Evolutionary conservation across 2,888 invertebrate species (phyloP).

Genomic region (Trissolcus brochymenae): DNA sequence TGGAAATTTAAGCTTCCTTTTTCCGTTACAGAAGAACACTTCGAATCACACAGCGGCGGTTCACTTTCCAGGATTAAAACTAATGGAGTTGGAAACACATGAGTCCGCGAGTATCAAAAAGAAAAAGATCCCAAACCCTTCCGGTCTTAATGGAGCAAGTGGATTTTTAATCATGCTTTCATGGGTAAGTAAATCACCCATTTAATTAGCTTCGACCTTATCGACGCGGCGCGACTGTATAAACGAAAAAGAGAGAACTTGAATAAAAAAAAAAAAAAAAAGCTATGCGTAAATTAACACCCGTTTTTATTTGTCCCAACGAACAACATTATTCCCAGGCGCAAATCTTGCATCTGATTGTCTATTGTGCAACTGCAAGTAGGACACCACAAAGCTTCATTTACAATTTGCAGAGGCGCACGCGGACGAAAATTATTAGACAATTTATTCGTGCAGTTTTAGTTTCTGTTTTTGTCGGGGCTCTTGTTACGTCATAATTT

Average conservation of each 20-base stretch:
- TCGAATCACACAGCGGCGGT: constrained; percentile 32
- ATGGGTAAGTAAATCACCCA: constrained; percentile 1
- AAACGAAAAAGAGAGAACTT: constrained; percentile 2
- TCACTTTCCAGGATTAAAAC: constrained; percentile 53
- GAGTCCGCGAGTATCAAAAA: constrained; percentile 32
- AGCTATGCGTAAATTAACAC: neutral
- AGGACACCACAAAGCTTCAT: constrained; percentile 28
- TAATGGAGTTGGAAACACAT: constrained; percentile 52
- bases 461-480: constrained; percentile 4
- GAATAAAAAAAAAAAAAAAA: neutral
- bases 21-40: constrained; percentile 36
- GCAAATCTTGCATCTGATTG: constrained; percentile 42
- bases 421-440: constrained; percentile 15
- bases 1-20: constrained; percentile 53
- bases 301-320: neutral
- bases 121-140: constrained; percentile 3
- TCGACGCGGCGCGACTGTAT: neutral
- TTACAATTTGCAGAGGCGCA: constrained; percentile 12
- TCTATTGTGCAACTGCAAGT: constrained; percentile 37
- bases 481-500: neutral
- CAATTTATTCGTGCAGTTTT: constrained; percentile 11
- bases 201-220: constrained; percentile 12
- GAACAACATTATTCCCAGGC: constrained; percentile 25
- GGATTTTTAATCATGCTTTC: neutral
- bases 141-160: too few relatives aligned